Percentiles rank a stretch among this genome's conserved stretches.
phyloP scores from a whole-genome alignment of 2,797 vertebrate genomes.

The Hephaestus fuliginosus region DNA sequence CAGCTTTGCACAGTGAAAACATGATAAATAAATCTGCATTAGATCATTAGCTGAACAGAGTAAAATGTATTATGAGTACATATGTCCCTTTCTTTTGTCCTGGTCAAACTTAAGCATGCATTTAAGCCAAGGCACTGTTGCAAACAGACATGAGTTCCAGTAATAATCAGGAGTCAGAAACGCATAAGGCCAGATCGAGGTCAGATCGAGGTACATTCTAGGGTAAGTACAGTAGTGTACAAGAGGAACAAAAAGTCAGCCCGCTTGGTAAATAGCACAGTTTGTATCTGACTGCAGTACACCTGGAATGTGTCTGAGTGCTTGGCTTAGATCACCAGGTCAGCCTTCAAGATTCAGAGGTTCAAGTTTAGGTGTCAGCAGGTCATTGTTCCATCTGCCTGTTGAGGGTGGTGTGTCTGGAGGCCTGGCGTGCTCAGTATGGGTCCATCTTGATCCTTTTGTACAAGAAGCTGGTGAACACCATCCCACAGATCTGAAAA shows the following conservation, averaged over 20 bases:
- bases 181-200: background rate
- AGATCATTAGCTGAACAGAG: conserved; percentile 11
- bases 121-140: conserved; percentile 29
- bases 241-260: background rate
- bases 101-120: conserved; percentile 47
- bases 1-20: conserved; percentile 18
- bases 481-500: conserved; percentile 90
- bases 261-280: background rate
- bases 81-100: conserved; percentile 17
- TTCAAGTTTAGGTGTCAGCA: conserved; percentile 23
- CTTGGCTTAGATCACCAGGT: conserved; percentile 7
- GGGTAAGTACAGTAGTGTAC: background rate
- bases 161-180: background rate
- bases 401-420: conserved; percentile 14
- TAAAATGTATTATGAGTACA: background rate
- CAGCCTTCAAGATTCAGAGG: conserved; percentile 39
- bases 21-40: conserved; percentile 1
- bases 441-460: conserved; percentile 86
- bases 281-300: conserved; percentile 15
- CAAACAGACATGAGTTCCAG: background rate
- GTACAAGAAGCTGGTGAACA: conserved; percentile 89
- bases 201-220: background rate
- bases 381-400: conserved; percentile 34
- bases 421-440: conserved; percentile 73
- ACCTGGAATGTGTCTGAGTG: conserved; percentile 8